These are phyloP conservation scores for Nyctalus aviator DNA, from an alignment of 2,797 vertebrate genomes.

Conservation along the genomic window DNA sequence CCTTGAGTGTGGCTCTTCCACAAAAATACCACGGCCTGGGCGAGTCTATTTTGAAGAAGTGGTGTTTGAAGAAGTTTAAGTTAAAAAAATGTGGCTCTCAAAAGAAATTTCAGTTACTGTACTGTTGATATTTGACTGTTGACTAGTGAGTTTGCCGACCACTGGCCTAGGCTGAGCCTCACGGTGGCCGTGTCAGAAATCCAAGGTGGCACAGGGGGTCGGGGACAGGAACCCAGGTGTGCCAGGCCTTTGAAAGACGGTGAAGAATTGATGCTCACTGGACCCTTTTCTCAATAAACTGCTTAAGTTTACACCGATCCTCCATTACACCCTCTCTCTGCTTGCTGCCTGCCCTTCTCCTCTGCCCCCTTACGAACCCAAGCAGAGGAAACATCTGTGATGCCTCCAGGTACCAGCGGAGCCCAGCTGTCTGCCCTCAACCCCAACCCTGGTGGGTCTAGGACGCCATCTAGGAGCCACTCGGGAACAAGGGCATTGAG, in stretches of 20 bases:
- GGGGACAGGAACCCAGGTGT: background rate
- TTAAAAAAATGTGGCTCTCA: too few species aligned
- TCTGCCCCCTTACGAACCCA: background rate
- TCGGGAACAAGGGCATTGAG: slow-evolving; percentile 15
- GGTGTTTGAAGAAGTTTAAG: too few species aligned
- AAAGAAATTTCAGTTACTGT: too few species aligned
- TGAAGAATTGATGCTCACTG: background rate
- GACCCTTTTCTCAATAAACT: background rate
- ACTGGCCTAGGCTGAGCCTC: background rate
- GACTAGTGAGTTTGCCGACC: too few species aligned
- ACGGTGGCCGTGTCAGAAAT: background rate
- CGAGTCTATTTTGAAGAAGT: too few species aligned
- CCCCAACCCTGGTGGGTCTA: background rate
- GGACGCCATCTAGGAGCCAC: slow-evolving; percentile 45
- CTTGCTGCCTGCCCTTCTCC: background rate
- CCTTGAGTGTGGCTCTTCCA: too few species aligned
- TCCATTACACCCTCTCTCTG: background rate
- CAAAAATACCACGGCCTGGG: too few species aligned
- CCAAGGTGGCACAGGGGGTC: background rate
- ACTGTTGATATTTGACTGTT: too few species aligned
- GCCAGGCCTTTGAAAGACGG: background rate
- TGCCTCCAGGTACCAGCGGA: background rate
- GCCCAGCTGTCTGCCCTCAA: slow-evolving; percentile 25
- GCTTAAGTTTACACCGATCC: background rate
- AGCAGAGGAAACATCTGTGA: slow-evolving; percentile 8